Base-by-base conservation (phyloP, 2,888 invertebrate genomes). In the Tinea trinotella region DNA sequence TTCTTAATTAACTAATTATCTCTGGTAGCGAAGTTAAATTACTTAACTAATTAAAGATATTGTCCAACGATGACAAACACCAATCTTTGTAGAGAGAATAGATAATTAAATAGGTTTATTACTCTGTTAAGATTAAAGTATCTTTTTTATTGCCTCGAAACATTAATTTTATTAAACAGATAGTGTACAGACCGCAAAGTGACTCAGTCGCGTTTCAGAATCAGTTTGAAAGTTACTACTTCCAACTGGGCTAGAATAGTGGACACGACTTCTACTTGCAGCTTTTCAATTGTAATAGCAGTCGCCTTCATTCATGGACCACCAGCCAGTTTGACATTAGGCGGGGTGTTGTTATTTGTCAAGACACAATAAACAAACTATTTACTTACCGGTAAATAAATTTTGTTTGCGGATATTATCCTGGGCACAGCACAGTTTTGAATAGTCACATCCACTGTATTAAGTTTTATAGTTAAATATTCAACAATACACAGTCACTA, bases 1-100 rank as follows among this genome's bases (percentile, higher is more conserved):
- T 4, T 19, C 48, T 48, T 48, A 48, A 48, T 48, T 48, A 48
- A 48, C 48, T 20, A 48, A 48, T 48, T 48, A 19, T 48, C 48
- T 48, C 48, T 15, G 19, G 19, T 48, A n/a, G 15, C 19, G 17
- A 2, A 19, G 48, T 19, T 48, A 48, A 19, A 48, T 48, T 48
- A 40, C n/a, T 48, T 12, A 48, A 6, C 19, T 48, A 48, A 48
- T 48, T 48, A 48, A 48, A 48, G 48, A 48, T 48, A 40, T 40
- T 40, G 40, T 48, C 1, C n/a, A 18, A 18, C 19, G 48, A 19
- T 18, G n/a, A 48, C 48, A 48, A 48, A 18, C 19, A 48, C 7
- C 17, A 18, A 12, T 40, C 12, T 12, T 40, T 40, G 13, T 40
- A 6, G 7, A 15, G 13, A 40, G 15, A 40, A 40, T 15, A 40